phyloP scores from a whole-genome alignment of 2,888 invertebrate genomes.

The Xanthorhoe designata region DNA sequence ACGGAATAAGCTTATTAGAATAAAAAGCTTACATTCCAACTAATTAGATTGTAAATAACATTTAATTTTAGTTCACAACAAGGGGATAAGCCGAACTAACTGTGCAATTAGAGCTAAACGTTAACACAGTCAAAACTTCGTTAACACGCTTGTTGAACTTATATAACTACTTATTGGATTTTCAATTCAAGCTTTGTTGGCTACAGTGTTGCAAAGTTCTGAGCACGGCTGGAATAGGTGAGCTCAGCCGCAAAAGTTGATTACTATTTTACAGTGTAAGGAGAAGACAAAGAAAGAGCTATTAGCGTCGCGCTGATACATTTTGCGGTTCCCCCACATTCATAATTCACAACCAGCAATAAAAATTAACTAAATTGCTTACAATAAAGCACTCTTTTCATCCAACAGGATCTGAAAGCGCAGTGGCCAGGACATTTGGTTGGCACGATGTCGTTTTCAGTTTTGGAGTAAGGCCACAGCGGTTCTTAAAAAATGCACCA shows the following conservation, averaged over 20 bases:
- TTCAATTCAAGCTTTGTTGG: slow-evolving; percentile 8
- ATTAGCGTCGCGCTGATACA: no score
- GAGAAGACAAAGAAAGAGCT: no score
- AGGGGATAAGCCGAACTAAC: slow-evolving; percentile 2
- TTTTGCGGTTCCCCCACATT: no score
- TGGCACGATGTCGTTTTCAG: no score
- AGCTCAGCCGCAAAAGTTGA: neutral
- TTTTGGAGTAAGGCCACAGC: no score
- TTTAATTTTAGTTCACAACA: neutral
- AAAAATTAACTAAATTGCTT: no score
- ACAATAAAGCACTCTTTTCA: no score
- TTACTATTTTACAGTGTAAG: neutral
- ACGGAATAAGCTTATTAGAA: no score
- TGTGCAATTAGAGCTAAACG: slow-evolving; percentile 13
- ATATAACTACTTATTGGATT: slow-evolving; percentile 15
- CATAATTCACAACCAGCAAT: no score
- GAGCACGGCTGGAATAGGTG: neutral
- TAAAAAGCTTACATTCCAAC: neutral
- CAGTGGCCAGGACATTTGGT: no score
- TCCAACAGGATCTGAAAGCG: no score
- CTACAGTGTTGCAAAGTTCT: neutral
- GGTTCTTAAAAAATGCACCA: no score
- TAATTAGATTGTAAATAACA: neutral
- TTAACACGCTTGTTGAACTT: slow-evolving; percentile 22
- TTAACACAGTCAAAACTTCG: slow-evolving; percentile 20